These are phyloP conservation scores for Microcebus ravelobensis DNA, from an alignment of 2,113 vertebrate species.

Conservation along the genomic window DNA sequence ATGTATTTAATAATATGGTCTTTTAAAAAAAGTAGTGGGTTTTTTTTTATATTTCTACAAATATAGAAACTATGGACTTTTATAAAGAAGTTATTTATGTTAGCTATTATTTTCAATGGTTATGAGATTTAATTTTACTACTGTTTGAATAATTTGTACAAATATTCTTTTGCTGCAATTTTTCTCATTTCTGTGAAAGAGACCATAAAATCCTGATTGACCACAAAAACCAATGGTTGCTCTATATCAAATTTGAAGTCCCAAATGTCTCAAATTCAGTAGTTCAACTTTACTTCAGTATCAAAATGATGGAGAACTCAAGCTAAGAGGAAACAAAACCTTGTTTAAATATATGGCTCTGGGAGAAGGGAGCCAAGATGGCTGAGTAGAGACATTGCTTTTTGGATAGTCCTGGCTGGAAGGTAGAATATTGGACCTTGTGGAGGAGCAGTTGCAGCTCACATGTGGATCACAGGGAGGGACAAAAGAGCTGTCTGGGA, in stretches of 20 bases:
- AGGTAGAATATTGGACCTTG: too few relatives aligned
- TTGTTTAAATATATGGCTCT: conserved; percentile 47
- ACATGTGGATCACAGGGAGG: too few relatives aligned
- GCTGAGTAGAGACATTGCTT: too few relatives aligned
- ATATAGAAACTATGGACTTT: not conserved
- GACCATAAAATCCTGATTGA: not conserved
- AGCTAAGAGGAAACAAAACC: conserved; percentile 25
- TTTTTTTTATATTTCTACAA: not conserved
- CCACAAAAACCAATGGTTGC: not conserved
- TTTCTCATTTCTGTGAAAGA: conserved; percentile 19
- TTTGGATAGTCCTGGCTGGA: too few relatives aligned
- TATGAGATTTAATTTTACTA: conserved; percentile 7
- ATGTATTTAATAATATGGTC: conserved; percentile 51
- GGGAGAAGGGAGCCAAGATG: not conserved
- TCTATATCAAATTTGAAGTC: not conserved
- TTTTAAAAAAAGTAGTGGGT: not conserved
- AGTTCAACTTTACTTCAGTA: not conserved
- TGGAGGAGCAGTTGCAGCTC: too few relatives aligned
- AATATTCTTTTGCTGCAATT: conserved; percentile 10
- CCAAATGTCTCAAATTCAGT: conserved; percentile 21
- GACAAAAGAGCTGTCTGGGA: too few relatives aligned
- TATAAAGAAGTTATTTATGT: not conserved
- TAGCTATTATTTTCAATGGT: conserved; percentile 20
- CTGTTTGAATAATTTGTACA: conserved; percentile 34
- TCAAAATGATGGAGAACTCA: conserved; percentile 49